phyloP scores from a whole-genome alignment of 1,140 invertebrate genomes.

The Anastrepha ludens region DNA sequence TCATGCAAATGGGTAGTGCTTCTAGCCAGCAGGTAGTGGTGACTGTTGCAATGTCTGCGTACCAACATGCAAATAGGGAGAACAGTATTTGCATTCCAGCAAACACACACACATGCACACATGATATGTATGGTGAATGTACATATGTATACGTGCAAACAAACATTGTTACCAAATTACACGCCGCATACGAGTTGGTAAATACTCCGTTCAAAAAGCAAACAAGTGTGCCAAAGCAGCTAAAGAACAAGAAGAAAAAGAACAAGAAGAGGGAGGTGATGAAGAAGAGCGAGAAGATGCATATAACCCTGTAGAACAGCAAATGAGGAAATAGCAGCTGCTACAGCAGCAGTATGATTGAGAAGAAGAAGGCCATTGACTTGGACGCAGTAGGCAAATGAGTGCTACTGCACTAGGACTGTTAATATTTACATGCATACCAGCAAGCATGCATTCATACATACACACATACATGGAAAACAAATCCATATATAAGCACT shows the following conservation, averaged over 20 bases:
- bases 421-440: not conserved
- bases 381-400: conserved; percentile 16
- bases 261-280: not conserved
- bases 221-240: not conserved
- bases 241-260: not conserved
- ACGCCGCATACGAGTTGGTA: not conserved
- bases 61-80: no score
- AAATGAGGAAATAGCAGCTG: not conserved
- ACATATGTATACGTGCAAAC: not conserved
- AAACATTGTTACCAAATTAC: not conserved
- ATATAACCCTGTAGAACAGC: not conserved
- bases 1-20: not conserved
- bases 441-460: not conserved
- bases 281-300: not conserved
- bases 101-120: not conserved
- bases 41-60: no score
- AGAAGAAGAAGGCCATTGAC: not conserved
- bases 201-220: not conserved
- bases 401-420: not conserved
- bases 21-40: not conserved
- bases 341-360: not conserved
- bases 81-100: not conserved
- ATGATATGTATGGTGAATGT: not conserved
- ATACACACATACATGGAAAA: not conserved
- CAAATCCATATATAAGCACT: not conserved